A percentile compares a stretch with the other conserved stretches of the same genome.
phyloP scores from a whole-genome alignment of 2,113 vertebrate genomes.

The Oreocharis arfaki region DNA sequence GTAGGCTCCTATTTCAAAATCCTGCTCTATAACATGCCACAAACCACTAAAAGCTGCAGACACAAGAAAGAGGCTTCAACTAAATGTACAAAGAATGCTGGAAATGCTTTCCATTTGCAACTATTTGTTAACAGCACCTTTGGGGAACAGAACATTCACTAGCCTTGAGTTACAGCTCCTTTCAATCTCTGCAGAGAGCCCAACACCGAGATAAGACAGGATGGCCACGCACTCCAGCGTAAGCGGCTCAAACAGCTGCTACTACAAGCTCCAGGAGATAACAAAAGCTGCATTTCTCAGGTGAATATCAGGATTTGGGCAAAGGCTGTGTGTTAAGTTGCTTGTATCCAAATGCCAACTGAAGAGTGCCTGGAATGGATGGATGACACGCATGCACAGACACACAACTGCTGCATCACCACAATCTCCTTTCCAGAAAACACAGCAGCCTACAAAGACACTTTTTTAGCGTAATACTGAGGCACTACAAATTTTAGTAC shows the following conservation, averaged over 20 bases:
- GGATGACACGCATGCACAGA: neutral
- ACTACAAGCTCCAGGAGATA: conserved; percentile 5
- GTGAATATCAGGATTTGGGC: neutral
- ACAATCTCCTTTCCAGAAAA: neutral
- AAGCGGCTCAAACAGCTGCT: neutral
- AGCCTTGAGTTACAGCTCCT: conserved; percentile 30
- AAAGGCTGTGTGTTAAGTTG: neutral
- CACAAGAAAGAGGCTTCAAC: neutral
- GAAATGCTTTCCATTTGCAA: conserved; percentile 1
- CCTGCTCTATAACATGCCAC: neutral
- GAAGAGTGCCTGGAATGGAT: neutral
- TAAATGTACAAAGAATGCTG: neutral
- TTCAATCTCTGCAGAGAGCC: neutral
- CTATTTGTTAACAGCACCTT: neutral
- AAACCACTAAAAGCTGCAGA: conserved; percentile 3
- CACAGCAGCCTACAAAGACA: neutral
- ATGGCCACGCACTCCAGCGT: neutral
- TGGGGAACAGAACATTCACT: neutral
- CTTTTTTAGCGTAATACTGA: neutral
- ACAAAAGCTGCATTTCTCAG: conserved; percentile 5
- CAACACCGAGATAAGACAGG: neutral
- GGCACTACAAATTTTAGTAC: neutral
- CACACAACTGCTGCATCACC: neutral
- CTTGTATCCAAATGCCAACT: neutral
- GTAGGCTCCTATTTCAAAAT: conserved; percentile 27